Percentiles rank a stretch among this genome's conserved stretches.
Conservation (phyloP, 2,113 vertebrate genomes). For the Psilopogon haemacephalus region DNA sequence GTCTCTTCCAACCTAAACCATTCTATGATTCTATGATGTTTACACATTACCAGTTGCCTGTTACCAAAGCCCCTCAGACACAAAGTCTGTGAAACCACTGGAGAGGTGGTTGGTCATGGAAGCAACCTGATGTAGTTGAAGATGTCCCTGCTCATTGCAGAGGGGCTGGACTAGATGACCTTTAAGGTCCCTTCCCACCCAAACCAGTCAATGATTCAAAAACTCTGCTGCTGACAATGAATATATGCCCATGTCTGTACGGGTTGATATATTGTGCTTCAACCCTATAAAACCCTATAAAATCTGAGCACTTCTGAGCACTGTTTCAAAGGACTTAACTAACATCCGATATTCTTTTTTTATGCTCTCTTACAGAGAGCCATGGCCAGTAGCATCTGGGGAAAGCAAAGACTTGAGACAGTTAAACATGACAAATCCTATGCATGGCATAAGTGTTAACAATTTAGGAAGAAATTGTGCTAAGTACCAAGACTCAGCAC, state of each 20-base stretch:
- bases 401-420: background rate
- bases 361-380: background rate
- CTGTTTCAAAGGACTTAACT: background rate
- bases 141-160: no score
- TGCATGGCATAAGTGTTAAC: background rate
- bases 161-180: no score
- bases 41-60: slow-evolving; percentile 13
- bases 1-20: no score
- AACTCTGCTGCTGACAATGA: background rate
- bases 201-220: no score
- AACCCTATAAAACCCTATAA: accelerated
- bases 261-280: background rate
- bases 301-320: background rate
- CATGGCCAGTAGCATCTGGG: background rate
- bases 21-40: no score
- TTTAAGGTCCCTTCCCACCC: no score
- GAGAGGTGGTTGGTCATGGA: background rate
- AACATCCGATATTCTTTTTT: background rate
- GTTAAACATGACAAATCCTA: background rate
- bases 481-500: background rate
- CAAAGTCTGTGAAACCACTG: background rate
- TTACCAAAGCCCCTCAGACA: slow-evolving; percentile 6
- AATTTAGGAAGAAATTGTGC: background rate
- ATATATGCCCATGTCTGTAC: accelerated
- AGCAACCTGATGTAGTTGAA: background rate